A percentile compares a stretch with the other conserved stretches of the same genome.
These are phyloP conservation scores for Nyctibius grandis DNA, from an alignment of 2,797 vertebrate species.

Conservation along the genomic window DNA sequence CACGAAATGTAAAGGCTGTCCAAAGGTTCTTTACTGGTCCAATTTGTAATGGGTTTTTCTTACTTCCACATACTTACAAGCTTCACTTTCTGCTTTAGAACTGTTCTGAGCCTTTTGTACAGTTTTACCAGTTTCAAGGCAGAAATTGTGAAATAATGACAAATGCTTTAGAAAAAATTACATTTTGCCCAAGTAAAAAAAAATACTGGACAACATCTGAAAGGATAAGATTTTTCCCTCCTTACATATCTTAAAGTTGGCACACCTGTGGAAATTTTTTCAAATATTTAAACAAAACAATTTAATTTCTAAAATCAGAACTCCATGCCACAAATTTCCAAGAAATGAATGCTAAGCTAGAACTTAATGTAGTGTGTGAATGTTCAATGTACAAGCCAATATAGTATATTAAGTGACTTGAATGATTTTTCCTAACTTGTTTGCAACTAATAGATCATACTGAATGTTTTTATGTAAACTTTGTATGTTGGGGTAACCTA, in stretches of 20 bases:
- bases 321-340: constrained; percentile 54
- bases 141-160: constrained; percentile 53
- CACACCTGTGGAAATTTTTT: constrained; percentile 37
- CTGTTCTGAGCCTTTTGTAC: constrained; percentile 67
- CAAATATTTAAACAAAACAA: constrained; percentile 14
- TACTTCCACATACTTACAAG: constrained; percentile 35
- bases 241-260: not conserved
- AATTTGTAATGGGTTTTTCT: constrained; percentile 71
- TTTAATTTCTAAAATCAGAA: constrained; percentile 13
- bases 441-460: constrained; percentile 95
- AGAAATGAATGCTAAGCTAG: constrained; percentile 69
- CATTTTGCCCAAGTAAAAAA: constrained; percentile 4
- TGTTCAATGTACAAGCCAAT: constrained; percentile 91
- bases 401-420: constrained; percentile 94
- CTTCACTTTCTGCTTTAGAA: constrained; percentile 59
- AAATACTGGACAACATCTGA: not conserved
- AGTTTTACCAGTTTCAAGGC: constrained; percentile 62
- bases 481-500: constrained; percentile 97
- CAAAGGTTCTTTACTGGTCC: constrained; percentile 65
- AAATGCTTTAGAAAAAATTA: not conserved
- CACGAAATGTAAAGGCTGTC: constrained; percentile 52
- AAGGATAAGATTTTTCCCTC: not conserved
- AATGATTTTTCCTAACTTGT: constrained; percentile 98
- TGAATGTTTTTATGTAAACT: constrained; percentile 99
- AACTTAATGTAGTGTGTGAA: constrained; percentile 78